Evolutionary conservation across 2,113 vertebrate species (phyloP).

Genomic region (Lagopus muta): DNA sequence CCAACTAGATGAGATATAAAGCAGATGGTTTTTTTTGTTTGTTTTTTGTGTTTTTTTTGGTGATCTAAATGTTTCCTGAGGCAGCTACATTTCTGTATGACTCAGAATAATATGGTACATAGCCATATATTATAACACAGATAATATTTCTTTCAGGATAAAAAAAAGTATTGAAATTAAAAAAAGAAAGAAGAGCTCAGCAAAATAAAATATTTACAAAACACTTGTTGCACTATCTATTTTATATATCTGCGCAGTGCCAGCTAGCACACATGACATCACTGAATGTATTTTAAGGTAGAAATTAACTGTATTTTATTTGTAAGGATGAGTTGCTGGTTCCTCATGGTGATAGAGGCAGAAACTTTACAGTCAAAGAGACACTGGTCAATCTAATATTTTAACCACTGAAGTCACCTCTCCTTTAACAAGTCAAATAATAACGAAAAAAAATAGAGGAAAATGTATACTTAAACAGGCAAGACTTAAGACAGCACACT

Average conservation of each 20-base stretch:
- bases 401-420: neutral
- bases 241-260: neutral
- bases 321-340: neutral
- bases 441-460: neutral
- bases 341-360: neutral
- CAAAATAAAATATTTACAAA: neutral
- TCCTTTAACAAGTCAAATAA: neutral
- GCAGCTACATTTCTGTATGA: neutral
- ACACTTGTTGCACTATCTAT: fast-evolving
- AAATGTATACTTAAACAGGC: neutral
- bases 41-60: neutral
- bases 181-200: neutral
- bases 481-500: neutral
- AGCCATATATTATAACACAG: neutral
- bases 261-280: neutral
- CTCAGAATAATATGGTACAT: fast-evolving
- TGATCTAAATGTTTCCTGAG: neutral
- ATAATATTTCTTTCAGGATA: neutral
- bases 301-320: neutral
- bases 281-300: neutral
- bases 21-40: neutral
- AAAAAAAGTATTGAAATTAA: neutral
- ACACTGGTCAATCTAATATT: neutral
- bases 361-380: neutral
- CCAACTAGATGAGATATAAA: neutral